Percentiles rank a stretch among this genome's conserved stretches.
These are phyloP conservation scores for Tenebrio molitor DNA, from an alignment of 1,140 invertebrate species.

Conservation along the genomic window DNA sequence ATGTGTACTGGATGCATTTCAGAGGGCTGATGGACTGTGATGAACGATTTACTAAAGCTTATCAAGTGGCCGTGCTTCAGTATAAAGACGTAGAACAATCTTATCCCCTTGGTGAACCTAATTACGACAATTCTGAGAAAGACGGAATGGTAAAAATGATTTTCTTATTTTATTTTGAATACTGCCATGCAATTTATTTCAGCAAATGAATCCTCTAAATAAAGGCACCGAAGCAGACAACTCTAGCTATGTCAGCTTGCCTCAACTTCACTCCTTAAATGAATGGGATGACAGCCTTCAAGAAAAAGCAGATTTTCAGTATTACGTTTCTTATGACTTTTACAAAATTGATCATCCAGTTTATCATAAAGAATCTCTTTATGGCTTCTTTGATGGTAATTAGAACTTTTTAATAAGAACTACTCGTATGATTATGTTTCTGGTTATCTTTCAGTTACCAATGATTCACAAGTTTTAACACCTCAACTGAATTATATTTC, in stretches of 20 bases:
- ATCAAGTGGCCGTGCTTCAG: slow-evolving; percentile 86
- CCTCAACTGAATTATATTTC: slow-evolving; percentile 92
- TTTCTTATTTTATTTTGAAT: not conserved
- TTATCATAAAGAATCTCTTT: slow-evolving; percentile 80
- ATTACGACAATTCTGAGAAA: slow-evolving; percentile 74
- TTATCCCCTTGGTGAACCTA: slow-evolving; percentile 72
- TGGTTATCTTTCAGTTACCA: slow-evolving; percentile 66
- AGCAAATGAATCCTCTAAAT: slow-evolving; percentile 88
- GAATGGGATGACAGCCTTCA: slow-evolving; percentile 72
- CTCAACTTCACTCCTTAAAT: slow-evolving; percentile 74
- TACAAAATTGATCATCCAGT: slow-evolving; percentile 84
- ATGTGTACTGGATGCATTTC: slow-evolving; percentile 90
- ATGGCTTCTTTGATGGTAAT: slow-evolving; percentile 81
- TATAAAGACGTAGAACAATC: slow-evolving; percentile 74
- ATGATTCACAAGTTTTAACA: slow-evolving; percentile 72
- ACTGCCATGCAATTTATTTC: slow-evolving; percentile 60
- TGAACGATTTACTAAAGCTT: slow-evolving; percentile 81
- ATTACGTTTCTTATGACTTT: slow-evolving; percentile 90
- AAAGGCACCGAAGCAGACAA: slow-evolving; percentile 77
- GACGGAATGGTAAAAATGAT: slow-evolving; percentile 72
- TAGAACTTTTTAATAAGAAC: too few species aligned
- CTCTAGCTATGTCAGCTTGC: slow-evolving; percentile 74
- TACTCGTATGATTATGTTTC: too few species aligned
- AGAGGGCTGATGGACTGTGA: slow-evolving; percentile 89
- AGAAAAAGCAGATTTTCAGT: slow-evolving; percentile 78